Evolutionary conservation across 2,888 invertebrate genomes (phyloP), one percentile per base, ranked within the genome.

Genomic region (Euzetes globulus): DNA sequence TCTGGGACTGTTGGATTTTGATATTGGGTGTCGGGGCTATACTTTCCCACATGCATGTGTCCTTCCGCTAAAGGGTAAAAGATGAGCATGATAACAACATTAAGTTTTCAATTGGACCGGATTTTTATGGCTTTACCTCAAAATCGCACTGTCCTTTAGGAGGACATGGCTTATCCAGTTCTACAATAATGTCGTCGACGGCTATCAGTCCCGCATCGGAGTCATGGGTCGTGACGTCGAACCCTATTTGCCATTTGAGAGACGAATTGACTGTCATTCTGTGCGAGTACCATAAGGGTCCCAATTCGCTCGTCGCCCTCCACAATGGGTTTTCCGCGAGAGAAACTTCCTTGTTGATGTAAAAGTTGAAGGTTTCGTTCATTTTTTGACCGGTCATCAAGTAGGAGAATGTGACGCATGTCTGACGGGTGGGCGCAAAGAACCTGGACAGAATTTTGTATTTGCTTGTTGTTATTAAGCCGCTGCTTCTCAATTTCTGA

Each of bases 391-490:
- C 63, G 1, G n/a, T 11, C 50, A 77, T 74, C 68, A 76, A 77
- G 45, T 77, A 77, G 19, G 75, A 77, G 70, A 77, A 77, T 1
- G 72, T 74, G 17, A 77, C 75, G 19, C 77, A 77, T 19, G 72
- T 71, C 5, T 58, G 58, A 0, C 47, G 27, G 13, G 70, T 47
- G 2, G 76, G 71, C 6, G 50, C 22, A 47, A 71, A 71, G 17
- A 15, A 22, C 29, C 27, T n/a, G 9, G 47, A 45, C 17, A 25
- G 0, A 1, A 50, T 22, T 2, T 15, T 37, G 45, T 70, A 47
- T 22, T 45, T 11, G 55, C 22, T 15, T 1, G 25, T 25, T 3
- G 19, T 52, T 2, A n/a, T 5, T 11, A 47, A 9, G n/a, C 6
- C n/a, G 3, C 22, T 22, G 1, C 6, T 6, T 33, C 25, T 33